Evolutionary conservation across 1,140 invertebrate genomes (phyloP), one percentile per base, ranked within the genome.

Genomic region (Drosophila miranda): DNA sequence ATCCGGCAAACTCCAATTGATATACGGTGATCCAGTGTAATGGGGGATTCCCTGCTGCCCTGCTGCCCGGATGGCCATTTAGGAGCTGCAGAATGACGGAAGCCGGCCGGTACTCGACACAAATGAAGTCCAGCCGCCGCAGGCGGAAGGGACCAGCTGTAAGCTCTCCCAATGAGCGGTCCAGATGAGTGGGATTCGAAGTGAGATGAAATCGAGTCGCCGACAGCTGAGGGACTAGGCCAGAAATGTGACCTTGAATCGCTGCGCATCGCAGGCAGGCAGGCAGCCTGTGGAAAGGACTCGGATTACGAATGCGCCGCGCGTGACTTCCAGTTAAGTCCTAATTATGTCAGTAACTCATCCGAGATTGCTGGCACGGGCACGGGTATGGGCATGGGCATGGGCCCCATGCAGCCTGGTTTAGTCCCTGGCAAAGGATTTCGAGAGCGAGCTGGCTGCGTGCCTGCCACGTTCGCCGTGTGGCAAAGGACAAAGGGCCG

Each of bases 331-430:
- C 81, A 84, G 81, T 81, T 84, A 86, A 81, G 81, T 74, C 81
- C 81, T 84, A 84, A 84, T 84, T 84, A 84, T 84, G 81, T 84
- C 81, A 84, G 81, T 84, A 77, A 86, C 81, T 84, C 81, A 79
- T 64, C 79, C 80, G 80, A 84, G 80, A 83, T 83, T 83, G 64
- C 70, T 23, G 30, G 53, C 49, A 67, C 44, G 51, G 62, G 42
- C 34, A 50, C 21, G 34, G 54, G 41, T n/a, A 41, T 34, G 34
- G 46, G 52, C 30, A 26, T n/a, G 42, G 9, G 51, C 16, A 26
- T 48, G 55, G 38, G 30, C 38, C 51, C 62, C 52, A 64, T 48
- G 21, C 30, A 26, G 9, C 30, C 30, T 3, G 30, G 30, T 26
- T 26, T 26, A 26, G 23, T 5, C 8, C 30, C 30, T 34, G 26